Evolutionary conservation across 2,888 invertebrate genomes (phyloP).

Genomic region (Blastobasis lacticolella): DNA sequence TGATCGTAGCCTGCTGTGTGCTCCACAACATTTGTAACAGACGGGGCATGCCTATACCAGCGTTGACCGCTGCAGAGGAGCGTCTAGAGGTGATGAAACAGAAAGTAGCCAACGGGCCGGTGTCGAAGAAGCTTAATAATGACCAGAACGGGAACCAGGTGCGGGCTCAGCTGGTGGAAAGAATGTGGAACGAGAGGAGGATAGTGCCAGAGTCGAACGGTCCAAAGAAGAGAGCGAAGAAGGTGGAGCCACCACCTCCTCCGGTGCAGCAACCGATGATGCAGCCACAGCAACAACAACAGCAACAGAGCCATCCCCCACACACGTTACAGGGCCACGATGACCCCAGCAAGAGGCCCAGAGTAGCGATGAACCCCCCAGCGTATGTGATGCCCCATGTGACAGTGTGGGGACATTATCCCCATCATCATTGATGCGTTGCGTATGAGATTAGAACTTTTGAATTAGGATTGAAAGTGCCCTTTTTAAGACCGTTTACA

Average conservation of each 20-base stretch:
- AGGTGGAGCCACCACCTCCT: constrained; percentile 25
- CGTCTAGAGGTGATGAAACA: constrained; percentile 60
- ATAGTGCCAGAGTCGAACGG: constrained; percentile 35
- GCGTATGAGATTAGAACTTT: too few relatives aligned
- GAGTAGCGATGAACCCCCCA: constrained; percentile 41
- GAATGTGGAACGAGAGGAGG: constrained; percentile 50
- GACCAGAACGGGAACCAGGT: constrained; percentile 38
- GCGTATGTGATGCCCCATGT: constrained; percentile 40
- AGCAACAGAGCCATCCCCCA: constrained; percentile 11
- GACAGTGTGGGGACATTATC: constrained; percentile 55
- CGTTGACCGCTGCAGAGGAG: constrained; percentile 55
- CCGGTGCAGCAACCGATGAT: constrained; percentile 18
- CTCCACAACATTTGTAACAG: constrained; percentile 52
- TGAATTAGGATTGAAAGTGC: too few relatives aligned
- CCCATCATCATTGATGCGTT: constrained; percentile 35
- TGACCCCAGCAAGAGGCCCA: constrained; percentile 48
- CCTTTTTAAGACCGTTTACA: too few relatives aligned
- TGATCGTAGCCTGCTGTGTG: constrained; percentile 53
- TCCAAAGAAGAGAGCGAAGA: constrained; percentile 51
- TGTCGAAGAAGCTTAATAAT: constrained; percentile 45
- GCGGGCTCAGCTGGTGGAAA: constrained; percentile 36
- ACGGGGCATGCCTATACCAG: constrained; percentile 33
- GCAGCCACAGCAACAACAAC: constrained; percentile 6
- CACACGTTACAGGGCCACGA: constrained; percentile 27
- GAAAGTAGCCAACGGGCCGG: constrained; percentile 54